Evolutionary conservation across 2,888 invertebrate species (phyloP).

Genomic region (Sinhomidia bicolor): DNA sequence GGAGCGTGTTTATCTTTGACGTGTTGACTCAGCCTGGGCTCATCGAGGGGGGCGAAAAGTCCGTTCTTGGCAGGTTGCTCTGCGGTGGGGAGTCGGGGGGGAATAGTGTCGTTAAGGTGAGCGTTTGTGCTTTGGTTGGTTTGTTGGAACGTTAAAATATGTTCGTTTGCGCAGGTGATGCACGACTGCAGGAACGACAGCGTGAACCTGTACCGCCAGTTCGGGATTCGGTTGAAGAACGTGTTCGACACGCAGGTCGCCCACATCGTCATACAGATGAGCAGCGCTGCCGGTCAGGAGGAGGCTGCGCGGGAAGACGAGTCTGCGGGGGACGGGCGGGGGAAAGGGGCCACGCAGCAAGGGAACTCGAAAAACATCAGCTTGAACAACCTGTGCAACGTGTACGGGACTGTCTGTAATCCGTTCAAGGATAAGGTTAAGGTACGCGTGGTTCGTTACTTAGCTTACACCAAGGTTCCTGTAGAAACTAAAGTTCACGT

Average conservation of each 20-base stretch:
- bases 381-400: conserved; percentile 94
- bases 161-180: conserved; percentile 85
- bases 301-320: conserved; percentile 80
- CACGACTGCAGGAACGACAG: conserved; percentile 97
- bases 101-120: background rate
- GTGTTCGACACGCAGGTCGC: conserved; percentile 97
- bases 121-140: background rate
- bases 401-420: conserved; percentile 93
- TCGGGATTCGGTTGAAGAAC: conserved; percentile 90
- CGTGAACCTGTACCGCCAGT: conserved; percentile 92
- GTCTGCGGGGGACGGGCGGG: conserved; percentile 83
- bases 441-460: too few relatives aligned
- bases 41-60: conserved; percentile 84
- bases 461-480: too few relatives aligned
- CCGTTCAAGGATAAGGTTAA: conserved; percentile 91
- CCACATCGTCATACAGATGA: conserved; percentile 91
- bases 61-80: conserved; percentile 49
- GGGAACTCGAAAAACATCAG: conserved; percentile 95
- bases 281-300: conserved; percentile 65
- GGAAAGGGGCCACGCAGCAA: conserved; percentile 84
- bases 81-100: background rate
- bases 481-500: background rate
- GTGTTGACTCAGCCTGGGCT: conserved; percentile 90
- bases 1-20: conserved; percentile 94
- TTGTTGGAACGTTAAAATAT: background rate